These are phyloP conservation scores for Argyrosomus japonicus DNA, from an alignment of 2,113 vertebrate genomes.

Conservation along the genomic window DNA sequence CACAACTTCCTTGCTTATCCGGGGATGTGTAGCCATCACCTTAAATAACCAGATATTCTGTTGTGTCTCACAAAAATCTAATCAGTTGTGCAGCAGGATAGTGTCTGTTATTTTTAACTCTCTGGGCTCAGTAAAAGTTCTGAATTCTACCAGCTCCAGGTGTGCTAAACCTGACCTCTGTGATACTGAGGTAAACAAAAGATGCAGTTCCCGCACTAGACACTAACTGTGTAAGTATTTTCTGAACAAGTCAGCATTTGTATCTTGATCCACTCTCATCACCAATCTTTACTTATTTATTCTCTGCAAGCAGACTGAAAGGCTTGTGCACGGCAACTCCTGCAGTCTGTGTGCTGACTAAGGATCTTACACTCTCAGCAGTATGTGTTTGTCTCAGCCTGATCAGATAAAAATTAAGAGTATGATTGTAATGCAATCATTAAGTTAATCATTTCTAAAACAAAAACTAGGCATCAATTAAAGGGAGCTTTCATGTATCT, in stretches of 20 bases:
- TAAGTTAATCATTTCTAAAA: no score
- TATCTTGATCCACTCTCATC: background rate
- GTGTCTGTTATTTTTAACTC: background rate
- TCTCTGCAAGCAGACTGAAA: slow-evolving; percentile 8
- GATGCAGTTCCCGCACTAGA: no score
- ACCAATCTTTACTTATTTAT: slow-evolving; percentile 15
- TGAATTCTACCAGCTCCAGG: background rate
- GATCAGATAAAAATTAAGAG: background rate
- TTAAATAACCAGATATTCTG: background rate
- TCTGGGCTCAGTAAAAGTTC: no score
- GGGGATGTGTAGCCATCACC: no score
- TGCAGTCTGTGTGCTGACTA: slow-evolving; percentile 27
- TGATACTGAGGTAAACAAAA: background rate
- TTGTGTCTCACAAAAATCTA: background rate
- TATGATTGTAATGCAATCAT: no score
- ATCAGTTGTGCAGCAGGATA: no score
- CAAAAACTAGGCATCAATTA: no score
- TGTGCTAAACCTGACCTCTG: background rate
- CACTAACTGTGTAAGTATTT: background rate
- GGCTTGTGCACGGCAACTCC: background rate
- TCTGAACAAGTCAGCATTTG: background rate
- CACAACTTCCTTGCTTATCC: background rate
- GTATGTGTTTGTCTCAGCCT: background rate
- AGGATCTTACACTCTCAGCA: slow-evolving; percentile 13
- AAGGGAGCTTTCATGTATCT: no score